Percentiles rank a stretch among this genome's conserved stretches.
phyloP scores from a whole-genome alignment of 2,113 vertebrate species.

The Marmota flaviventris region DNA sequence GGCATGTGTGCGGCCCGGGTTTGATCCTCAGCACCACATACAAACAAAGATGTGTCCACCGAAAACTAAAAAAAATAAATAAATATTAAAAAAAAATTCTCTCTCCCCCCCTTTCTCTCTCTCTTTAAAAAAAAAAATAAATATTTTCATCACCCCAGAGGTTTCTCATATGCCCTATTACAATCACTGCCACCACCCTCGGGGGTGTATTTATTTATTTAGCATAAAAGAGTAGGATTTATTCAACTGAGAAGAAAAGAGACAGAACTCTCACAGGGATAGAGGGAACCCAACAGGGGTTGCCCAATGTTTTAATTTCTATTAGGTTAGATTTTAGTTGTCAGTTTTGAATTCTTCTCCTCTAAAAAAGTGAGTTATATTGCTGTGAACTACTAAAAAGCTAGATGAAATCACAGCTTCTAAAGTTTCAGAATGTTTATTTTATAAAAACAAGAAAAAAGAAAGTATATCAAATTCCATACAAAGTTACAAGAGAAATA shows the following conservation, averaged over 20 bases:
- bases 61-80: no score
- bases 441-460: background rate
- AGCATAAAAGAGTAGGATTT: no score
- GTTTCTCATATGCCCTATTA: background rate
- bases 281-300: no score
- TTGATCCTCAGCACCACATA: no score
- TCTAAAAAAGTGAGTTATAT: background rate
- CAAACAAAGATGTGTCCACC: no score
- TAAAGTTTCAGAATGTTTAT: background rate
- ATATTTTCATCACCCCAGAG: background rate
- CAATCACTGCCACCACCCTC: background rate
- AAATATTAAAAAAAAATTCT: no score
- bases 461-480: background rate
- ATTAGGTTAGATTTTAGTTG: background rate
- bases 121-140: background rate
- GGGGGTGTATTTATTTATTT: no score
- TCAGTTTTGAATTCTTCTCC: background rate
- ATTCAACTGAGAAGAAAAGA: no score
- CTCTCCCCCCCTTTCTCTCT: no score
- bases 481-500: background rate
- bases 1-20: no score
- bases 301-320: background rate
- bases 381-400: background rate
- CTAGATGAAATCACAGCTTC: background rate
- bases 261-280: no score